Percentiles rank a stretch among this genome's conserved stretches.
Evolutionary conservation across 2,888 invertebrate genomes (phyloP).

Genomic region (Cantharis rustica): DNA sequence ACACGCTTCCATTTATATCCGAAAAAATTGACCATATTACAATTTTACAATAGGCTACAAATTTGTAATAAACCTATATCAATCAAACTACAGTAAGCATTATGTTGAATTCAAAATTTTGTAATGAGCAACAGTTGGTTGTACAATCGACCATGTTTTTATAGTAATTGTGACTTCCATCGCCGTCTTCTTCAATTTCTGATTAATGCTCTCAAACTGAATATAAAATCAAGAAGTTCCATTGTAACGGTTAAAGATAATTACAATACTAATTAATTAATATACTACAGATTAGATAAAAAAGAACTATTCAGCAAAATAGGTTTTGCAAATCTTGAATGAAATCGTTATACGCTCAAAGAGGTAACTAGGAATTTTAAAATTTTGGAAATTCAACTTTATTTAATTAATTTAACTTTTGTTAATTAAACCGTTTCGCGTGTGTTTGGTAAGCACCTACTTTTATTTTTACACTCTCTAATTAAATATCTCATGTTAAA

Average conservation of each 20-base stretch:
- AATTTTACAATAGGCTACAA: not conserved
- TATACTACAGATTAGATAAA: not conserved
- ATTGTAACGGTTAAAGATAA: not conserved
- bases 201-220: not conserved
- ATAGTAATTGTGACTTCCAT: not conserved
- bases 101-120: not conserved
- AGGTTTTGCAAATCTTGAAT: not conserved
- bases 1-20: not conserved
- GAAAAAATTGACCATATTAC: not conserved
- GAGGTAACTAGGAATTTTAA: not conserved
- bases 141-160: not conserved
- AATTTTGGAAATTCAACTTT: not conserved
- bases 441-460: not conserved
- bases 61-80: not conserved
- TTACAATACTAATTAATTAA: slow-evolving; percentile 1
- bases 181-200: not conserved
- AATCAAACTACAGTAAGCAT: not conserved
- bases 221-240: not conserved
- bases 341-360: not conserved
- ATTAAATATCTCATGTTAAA: not conserved
- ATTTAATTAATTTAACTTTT: not conserved
- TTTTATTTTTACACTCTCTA: not conserved
- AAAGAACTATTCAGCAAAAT: not conserved
- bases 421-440: not conserved
- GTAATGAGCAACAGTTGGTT: slow-evolving; percentile 4